Evolutionary conservation across 2,113 vertebrate species (phyloP).

Genomic region (Eretmochelys imbricata): DNA sequence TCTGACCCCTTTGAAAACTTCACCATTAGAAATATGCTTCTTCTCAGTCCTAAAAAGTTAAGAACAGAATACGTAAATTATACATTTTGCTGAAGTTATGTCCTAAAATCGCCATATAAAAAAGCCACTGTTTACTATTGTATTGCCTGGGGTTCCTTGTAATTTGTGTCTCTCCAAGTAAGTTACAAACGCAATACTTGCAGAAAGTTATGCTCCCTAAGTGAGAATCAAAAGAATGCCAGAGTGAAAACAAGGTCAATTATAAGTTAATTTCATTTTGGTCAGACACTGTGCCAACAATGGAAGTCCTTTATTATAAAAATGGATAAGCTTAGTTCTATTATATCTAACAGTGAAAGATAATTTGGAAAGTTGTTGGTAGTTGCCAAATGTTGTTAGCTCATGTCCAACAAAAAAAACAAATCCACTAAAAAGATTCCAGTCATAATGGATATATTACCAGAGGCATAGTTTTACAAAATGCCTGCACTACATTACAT

Average conservation of each 20-base stretch:
- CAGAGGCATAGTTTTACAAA: neutral
- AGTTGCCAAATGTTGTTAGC: neutral
- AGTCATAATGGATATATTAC: neutral
- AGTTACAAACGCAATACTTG: neutral
- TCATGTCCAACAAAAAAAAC: neutral
- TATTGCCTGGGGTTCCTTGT: neutral
- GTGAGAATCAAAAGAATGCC: neutral
- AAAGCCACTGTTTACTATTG: neutral
- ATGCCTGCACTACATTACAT: neutral
- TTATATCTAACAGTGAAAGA: neutral
- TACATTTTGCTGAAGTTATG: neutral
- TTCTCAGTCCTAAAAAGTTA: neutral
- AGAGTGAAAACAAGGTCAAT: conserved; percentile 19
- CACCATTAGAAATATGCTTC: neutral
- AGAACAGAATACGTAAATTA: neutral
- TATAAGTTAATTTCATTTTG: neutral
- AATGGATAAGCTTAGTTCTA: neutral
- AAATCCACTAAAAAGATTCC: neutral
- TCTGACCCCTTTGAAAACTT: neutral
- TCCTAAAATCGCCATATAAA: no score
- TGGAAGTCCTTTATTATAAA: neutral
- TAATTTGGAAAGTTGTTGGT: conserved; percentile 1
- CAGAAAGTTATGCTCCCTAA: neutral
- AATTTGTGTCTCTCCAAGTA: neutral
- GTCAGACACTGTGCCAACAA: neutral